Evolutionary conservation across 2,113 vertebrate genomes (phyloP), one percentile per base, ranked within the genome.

Genomic region (Mirza zaza): DNA sequence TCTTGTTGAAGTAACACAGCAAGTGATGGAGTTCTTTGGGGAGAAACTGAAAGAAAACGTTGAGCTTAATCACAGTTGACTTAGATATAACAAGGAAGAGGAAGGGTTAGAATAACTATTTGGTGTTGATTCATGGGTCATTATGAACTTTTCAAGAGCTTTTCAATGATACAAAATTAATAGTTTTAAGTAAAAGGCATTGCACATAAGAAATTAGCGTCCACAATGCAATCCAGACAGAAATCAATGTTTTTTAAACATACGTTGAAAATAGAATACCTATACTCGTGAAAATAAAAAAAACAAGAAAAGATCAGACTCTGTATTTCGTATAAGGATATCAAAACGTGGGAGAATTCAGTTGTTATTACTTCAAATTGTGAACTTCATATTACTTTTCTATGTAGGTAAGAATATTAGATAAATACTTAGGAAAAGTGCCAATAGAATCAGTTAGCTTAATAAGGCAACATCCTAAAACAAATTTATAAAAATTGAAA

Each of bases 31-130:
- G 32, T 95, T 68, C 27, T 98, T 90, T 90, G 76, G 88, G 87
- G 81, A 96, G 67, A 97, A 5, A 95, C 29, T 92, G 84, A 98
- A 98, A 97, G 87, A 95, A 97, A 98, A 90, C 83, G 29, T 61
- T 52, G 32, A 89, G 59, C 96, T 98, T 98, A 98, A 98, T 98
- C 98, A 98, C 45, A 96, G 89, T 87, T 96, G 96, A 95, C 48
- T 96, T 96, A 97, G 88, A 82, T 88, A 98, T 45, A 90, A 98
- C 75, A 83, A 73, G 90, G 91, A 96, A 98, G 36, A 97, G 32
- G 32, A 79, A 95, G 82, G 18, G 21, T 59, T 95, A 91, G 39
- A 88, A 76, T 96, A 93, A 95, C 57, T 52, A 92, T 98, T 98
- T 98, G 90, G 36, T 97, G 97, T 98, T 98, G 97, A 98, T 98